A percentile compares a stretch with the other conserved stretches of the same genome.
Evolutionary conservation across 1,140 invertebrate species (phyloP).

Genomic region (Gonioctena quinquepunctata): DNA sequence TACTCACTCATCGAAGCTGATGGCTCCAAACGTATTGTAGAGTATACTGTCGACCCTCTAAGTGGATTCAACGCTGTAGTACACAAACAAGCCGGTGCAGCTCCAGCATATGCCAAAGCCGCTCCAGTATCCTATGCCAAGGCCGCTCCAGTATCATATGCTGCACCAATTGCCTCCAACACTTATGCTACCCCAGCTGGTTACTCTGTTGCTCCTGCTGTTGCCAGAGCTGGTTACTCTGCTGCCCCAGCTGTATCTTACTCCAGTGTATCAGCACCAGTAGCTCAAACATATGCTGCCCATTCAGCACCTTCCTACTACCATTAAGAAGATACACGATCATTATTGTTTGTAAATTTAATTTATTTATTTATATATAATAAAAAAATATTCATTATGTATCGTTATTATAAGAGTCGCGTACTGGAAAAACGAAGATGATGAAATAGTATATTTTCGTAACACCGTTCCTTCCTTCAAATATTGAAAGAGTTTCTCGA

Average conservation of each 20-base stretch:
- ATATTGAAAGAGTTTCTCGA: no score
- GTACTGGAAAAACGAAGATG: no score
- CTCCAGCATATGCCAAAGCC: not conserved
- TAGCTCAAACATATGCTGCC: conserved; percentile 27
- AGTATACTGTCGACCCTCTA: conserved; percentile 26
- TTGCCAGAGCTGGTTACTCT: conserved; percentile 30
- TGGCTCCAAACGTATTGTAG: conserved; percentile 31
- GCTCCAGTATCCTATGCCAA: conserved; percentile 2
- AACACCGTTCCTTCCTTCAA: no score
- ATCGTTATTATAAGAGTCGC: no score
- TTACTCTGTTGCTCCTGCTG: conserved; percentile 28
- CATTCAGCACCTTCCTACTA: conserved; percentile 4
- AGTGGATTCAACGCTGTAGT: conserved; percentile 32
- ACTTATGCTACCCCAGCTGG: conserved; percentile 1
- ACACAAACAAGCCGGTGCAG: conserved; percentile 12
- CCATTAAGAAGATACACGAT: no score
- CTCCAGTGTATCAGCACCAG: conserved; percentile 44
- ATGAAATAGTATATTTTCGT: no score
- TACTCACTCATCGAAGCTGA: conserved; percentile 35
- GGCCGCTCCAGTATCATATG: not conserved
- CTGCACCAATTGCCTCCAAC: not conserved
- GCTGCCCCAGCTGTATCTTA: conserved; percentile 55
- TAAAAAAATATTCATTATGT: no score
- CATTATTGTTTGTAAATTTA: no score
- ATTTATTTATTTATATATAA: no score